Base-by-base conservation (phyloP, 2,888 invertebrate genomes). In the Thereva unica region DNA sequence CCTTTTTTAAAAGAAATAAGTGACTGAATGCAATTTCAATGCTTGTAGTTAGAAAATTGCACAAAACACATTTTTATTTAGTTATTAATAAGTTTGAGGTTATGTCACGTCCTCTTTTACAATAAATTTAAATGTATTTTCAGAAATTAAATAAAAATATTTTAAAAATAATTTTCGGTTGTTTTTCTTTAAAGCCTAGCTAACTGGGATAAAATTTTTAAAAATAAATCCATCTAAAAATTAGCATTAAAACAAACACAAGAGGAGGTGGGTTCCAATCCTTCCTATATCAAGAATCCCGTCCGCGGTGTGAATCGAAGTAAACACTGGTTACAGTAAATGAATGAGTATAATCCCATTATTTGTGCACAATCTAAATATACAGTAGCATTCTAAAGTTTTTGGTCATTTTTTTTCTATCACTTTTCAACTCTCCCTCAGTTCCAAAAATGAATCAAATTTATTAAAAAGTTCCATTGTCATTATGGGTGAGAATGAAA, bases 11-110 rank as follows among this genome's bases (percentile, higher is more conserved):
- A 34, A 52, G 5, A 52, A 6, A n/a, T 52, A 52, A n/a, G 7
- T 52, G 6, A 52, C 12, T 47, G 38, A 45, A 59, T 40, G 49
- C 49, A 35, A 10, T 9, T 4, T 42, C 8, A 10, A 47, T 23
- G 10, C 10, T 35, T 47, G 45, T 47, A 47, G 10, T 7, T 10
- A n/a, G 9, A 38, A 7, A 47, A 37, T 47, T 47, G 45, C 38
- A 59, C 47, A 59, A 59, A 59, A 59, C 59, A 59, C 59, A 59
- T 59, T 59, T 47, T 59, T 49, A 47, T 35, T 59, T 49, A 59
- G 59, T 59, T 59, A 59, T 59, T 45, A 59, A 59, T 59, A 59
- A 45, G 37, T 59, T 59, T 59, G 45, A 59, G 59, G 59, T 59
- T 59, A 59, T 59, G 59, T 59, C 7, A 4, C 38, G 45, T 10